Conservation (phyloP, 2,888 invertebrate genomes). For the Mycogona germanica region DNA sequence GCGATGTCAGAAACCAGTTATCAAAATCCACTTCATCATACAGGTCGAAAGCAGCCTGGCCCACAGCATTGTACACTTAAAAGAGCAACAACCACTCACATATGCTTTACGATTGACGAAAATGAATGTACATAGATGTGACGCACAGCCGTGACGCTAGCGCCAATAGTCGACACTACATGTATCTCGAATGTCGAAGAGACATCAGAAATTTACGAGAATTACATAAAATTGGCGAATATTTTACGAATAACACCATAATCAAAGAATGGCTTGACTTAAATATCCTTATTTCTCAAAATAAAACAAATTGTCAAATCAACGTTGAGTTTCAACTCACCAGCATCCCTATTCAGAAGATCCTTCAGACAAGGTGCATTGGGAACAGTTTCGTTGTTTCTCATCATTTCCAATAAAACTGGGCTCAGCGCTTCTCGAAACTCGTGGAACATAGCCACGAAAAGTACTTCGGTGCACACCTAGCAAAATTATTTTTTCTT, state of each 20-base stretch:
- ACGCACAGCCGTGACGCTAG: too few species aligned
- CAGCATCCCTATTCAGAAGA: slow-evolving; percentile 76
- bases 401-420: slow-evolving; percentile 56
- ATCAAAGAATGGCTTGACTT: too few species aligned
- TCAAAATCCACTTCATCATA: slow-evolving; percentile 92
- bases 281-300: too few species aligned
- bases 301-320: too few species aligned
- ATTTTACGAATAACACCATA: too few species aligned
- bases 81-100: too few species aligned
- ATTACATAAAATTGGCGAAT: too few species aligned
- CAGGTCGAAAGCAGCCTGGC: slow-evolving; percentile 74
- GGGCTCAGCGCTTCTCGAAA: slow-evolving; percentile 58
- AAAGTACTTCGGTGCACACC: slow-evolving; percentile 80
- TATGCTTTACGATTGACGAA: too few species aligned
- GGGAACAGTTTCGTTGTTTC: slow-evolving; percentile 51
- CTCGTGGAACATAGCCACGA: slow-evolving; percentile 68
- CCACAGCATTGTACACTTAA: slow-evolving; percentile 75
- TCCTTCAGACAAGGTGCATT: slow-evolving; percentile 58
- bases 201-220: too few species aligned
- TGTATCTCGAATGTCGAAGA: too few species aligned
- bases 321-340: slow-evolving; percentile 28
- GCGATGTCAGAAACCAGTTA: slow-evolving; percentile 71
- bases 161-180: too few species aligned
- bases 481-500: slow-evolving; percentile 34
- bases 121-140: too few species aligned